Evolutionary conservation across 2,888 invertebrate genomes (phyloP), one percentile per base, ranked within the genome.

Genomic region (Empis livida): DNA sequence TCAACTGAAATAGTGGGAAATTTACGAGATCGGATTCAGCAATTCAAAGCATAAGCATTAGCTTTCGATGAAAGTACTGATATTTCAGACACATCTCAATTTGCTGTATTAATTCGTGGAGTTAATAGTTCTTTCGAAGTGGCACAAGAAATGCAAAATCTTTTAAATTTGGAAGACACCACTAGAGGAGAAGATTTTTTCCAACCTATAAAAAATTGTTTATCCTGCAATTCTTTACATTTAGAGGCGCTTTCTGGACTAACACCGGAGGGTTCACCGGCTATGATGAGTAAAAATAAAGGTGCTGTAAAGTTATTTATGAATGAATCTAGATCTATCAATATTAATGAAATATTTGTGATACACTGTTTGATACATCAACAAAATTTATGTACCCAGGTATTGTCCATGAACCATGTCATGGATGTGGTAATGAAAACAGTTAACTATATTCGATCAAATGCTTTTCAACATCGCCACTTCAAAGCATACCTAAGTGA

Each of bases 1-100:
- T 42, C 42, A 47, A 16, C 9, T n/a, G 38, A 37, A 23, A 40
- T 16, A n/a, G 23, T 11, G 44, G 15, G n/a, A 16, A 45, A 20
- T 37, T 17, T 40, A 16, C 39, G 45, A 14, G 32, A 41, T 20
- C n/a, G 5, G 20, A 20, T 20, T 20, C 20, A 20, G 20, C 20
- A n/a, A n/a, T 45, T 45, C 17, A 40, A 46, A 46, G 39, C 30
- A 13, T 46, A 42, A 45, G 42, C 42, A 17, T 27, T 47, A 15
- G 47, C 47, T 3, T 48, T 48, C 35, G 47, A 47, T n/a, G 46
- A 46, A 49, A 49, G 46, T 17, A 49, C 49, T 44, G 37, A 49
- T 23, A 46, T 49, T 30, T 49, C 44, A 41, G 46, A 44, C 38
- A 17, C 44, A 41, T 8, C 46, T 37, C 46, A 49, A 15, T 44